Conservation (phyloP, 2,888 invertebrate species). For the Schrankia costaestrigalis region DNA sequence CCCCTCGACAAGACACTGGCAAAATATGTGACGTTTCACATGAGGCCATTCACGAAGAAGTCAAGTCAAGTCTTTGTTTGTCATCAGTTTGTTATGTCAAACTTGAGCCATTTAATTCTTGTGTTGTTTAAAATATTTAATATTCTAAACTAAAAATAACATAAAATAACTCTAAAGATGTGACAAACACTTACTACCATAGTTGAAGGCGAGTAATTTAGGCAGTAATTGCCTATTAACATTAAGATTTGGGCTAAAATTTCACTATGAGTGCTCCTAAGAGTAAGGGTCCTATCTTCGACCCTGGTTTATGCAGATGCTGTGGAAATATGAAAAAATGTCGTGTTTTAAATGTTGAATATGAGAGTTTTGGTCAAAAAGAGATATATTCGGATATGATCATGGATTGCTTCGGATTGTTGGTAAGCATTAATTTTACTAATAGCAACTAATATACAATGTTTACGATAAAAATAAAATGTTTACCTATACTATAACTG, state of each 20-base stretch:
- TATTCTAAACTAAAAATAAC: background rate
- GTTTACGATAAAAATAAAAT: background rate
- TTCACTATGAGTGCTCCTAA: slow-evolving; percentile 47
- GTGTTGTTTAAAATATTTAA: no score
- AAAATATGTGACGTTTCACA: no score
- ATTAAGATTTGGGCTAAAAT: background rate
- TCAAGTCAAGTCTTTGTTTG: no score
- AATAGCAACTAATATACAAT: background rate
- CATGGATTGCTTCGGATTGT: slow-evolving; percentile 66
- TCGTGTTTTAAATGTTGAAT: slow-evolving; percentile 62
- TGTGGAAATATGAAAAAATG: slow-evolving; percentile 68
- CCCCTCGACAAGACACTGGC: no score
- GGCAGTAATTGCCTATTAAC: background rate
- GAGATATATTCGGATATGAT: slow-evolving; percentile 71
- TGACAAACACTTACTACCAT: background rate
- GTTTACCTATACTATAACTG: background rate
- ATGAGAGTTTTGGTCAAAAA: slow-evolving; percentile 58
- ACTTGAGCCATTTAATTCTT: no score
- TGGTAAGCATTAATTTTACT: slow-evolving; percentile 43
- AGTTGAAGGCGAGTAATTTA: no score
- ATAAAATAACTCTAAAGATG: slow-evolving; percentile 4
- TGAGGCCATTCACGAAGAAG: no score
- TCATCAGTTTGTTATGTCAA: no score
- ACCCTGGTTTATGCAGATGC: slow-evolving; percentile 65
- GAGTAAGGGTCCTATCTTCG: slow-evolving; percentile 58